Percentiles rank a stretch among this genome's conserved stretches.
These are phyloP conservation scores for Neopipo cinnamomea DNA, from an alignment of 2,113 vertebrate species.

Conservation along the genomic window DNA sequence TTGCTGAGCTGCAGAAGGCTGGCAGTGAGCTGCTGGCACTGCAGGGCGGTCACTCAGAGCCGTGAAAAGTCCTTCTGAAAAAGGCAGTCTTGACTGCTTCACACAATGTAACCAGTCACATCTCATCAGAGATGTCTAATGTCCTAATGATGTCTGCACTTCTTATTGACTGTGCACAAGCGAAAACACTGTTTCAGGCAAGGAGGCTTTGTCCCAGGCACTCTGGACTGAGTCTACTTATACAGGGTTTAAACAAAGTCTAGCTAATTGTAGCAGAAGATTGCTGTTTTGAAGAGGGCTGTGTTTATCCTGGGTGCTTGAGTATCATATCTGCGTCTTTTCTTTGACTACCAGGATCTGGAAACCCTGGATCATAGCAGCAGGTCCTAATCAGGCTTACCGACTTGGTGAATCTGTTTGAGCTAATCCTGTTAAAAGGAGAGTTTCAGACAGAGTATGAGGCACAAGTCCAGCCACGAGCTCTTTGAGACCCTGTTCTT, in stretches of 20 bases:
- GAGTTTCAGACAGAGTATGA: background rate
- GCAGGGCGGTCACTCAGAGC: background rate
- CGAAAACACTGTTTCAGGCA: background rate
- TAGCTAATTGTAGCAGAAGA: background rate
- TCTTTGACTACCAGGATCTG: background rate
- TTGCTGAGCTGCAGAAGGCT: conserved; percentile 3
- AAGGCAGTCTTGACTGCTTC: background rate
- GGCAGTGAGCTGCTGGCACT: background rate
- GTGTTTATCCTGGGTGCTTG: background rate
- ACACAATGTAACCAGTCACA: conserved; percentile 14
- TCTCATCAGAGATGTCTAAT: conserved; percentile 29
- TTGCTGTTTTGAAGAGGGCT: background rate
- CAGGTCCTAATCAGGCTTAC: background rate
- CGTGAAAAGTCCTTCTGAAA: background rate
- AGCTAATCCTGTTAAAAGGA: background rate
- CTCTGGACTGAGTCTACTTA: background rate
- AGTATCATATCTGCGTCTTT: background rate
- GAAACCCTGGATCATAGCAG: background rate
- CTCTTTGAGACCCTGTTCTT: background rate
- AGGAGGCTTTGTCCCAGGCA: background rate
- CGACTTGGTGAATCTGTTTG: background rate
- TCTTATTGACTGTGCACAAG: background rate
- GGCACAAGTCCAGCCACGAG: background rate
- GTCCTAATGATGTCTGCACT: conserved; percentile 35
- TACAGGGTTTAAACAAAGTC: background rate